phyloP scores from a whole-genome alignment of 2,113 vertebrate genomes.

The Cheirogaleus medius region DNA sequence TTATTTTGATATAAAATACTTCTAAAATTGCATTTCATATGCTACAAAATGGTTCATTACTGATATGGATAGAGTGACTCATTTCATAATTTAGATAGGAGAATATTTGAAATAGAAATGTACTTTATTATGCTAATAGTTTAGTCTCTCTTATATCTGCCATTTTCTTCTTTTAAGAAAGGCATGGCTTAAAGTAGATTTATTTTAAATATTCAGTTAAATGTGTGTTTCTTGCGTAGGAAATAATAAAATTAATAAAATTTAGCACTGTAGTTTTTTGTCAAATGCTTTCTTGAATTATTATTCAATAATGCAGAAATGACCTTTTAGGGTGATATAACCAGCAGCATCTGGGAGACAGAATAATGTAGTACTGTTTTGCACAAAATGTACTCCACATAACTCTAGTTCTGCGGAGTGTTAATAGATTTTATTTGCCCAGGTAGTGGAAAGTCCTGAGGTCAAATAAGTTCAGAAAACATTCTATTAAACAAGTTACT shows the following conservation, averaged over 20 bases:
- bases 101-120: background rate
- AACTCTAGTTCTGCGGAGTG: background rate
- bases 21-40: background rate
- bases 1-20: background rate
- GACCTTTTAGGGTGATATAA: background rate
- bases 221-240: background rate
- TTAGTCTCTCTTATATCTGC: background rate
- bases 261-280: background rate
- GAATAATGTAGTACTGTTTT: background rate
- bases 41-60: background rate
- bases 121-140: background rate
- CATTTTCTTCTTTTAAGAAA: background rate
- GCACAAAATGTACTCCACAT: background rate
- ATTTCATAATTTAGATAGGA: background rate
- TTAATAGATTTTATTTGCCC: background rate
- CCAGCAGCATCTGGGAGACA: background rate
- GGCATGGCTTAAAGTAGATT: background rate
- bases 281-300: background rate
- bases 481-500: background rate
- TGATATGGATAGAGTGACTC: background rate
- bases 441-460: background rate
- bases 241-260: constrained; percentile 28
- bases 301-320: constrained; percentile 18
- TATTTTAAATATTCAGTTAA: background rate
- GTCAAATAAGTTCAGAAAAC: background rate